Base-by-base conservation (phyloP, 2,797 vertebrate species). In the Mionectes olivaceus region DNA sequence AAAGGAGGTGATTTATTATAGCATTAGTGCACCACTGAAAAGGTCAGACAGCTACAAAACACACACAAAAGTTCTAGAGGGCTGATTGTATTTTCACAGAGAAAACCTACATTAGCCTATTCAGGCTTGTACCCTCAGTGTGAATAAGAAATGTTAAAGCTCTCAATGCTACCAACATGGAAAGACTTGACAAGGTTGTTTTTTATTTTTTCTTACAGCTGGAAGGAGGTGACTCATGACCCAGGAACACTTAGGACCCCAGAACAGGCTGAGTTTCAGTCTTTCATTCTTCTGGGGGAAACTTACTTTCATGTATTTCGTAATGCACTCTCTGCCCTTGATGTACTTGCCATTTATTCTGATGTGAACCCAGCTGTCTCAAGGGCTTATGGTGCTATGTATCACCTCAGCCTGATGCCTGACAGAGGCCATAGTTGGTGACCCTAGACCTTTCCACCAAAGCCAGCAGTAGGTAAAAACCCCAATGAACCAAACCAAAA, bases 11-110 rank as follows among this genome's bases (percentile, higher is more conserved):
- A 96, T 97, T 94, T 95, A 96, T 97, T 90, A 78, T 9, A 84
- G 56, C 41, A 82, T 91, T 89, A 88, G 10, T 4, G 9, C 39
- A 39, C 74, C 5, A 3, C 56, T 60, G 91, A 70, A 95, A 96
- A 95, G 94, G 93, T 95, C 91, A 96, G 81, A 93, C 82, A 86
- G 87, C 73, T 86, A 46, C 67, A 79, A 94, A 83, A 83, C 49
- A 41, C 6, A 49, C 25, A 75, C 4, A 44, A 44, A 88, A 57
- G 46, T 96, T 93, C 52, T 74, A 24, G 35, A 64, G 17, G 43
- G 46, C 9, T 76, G 65, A 39, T 19, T 88, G 39, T 30, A 69
- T 56, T 96, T 91, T 80, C 43, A 33, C 28, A n/a, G 12, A n/a
- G 33, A 55, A 95, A 87, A 86, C 37, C 11, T 21, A 17, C 44